These are phyloP conservation scores for Leptothorax acervorum DNA, from an alignment of 2,888 invertebrate species.

Conservation along the genomic window DNA sequence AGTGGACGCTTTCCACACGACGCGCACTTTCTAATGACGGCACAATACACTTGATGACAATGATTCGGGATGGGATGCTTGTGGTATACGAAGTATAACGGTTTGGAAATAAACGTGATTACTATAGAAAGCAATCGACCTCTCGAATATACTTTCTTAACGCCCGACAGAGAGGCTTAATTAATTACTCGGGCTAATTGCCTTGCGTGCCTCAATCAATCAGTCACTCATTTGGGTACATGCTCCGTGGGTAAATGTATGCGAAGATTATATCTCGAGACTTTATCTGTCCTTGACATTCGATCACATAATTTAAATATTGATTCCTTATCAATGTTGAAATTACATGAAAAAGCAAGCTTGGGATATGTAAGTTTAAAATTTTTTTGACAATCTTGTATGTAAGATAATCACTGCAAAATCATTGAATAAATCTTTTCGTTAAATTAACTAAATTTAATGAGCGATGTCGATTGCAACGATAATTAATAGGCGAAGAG, in stretches of 20 bases:
- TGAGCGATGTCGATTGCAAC: not conserved
- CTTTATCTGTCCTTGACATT: not conserved
- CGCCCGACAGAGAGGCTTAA: constrained; percentile 46
- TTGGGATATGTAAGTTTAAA: not conserved
- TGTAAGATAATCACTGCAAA: not conserved
- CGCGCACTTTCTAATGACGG: constrained; percentile 69
- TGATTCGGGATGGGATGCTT: constrained; percentile 56
- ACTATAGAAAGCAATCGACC: constrained; percentile 42
- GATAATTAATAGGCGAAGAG: not conserved
- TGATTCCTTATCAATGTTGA: not conserved
- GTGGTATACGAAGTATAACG: constrained; percentile 48
- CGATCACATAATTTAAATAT: not conserved
- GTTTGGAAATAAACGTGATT: constrained; percentile 32
- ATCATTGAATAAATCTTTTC: not conserved
- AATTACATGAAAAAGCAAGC: not conserved
- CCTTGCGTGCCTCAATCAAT: not conserved
- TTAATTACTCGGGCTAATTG: constrained; percentile 57
- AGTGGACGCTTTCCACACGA: constrained; percentile 65
- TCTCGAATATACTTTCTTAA: not conserved
- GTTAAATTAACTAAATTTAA: not conserved
- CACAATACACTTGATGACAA: constrained; percentile 67
- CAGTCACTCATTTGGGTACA: not conserved
- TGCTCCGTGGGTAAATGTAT: not conserved
- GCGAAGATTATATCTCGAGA: not conserved
- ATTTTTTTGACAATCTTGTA: not conserved